Conservation (phyloP, 2,797 vertebrate genomes). For the Propithecus perrieri region DNA sequence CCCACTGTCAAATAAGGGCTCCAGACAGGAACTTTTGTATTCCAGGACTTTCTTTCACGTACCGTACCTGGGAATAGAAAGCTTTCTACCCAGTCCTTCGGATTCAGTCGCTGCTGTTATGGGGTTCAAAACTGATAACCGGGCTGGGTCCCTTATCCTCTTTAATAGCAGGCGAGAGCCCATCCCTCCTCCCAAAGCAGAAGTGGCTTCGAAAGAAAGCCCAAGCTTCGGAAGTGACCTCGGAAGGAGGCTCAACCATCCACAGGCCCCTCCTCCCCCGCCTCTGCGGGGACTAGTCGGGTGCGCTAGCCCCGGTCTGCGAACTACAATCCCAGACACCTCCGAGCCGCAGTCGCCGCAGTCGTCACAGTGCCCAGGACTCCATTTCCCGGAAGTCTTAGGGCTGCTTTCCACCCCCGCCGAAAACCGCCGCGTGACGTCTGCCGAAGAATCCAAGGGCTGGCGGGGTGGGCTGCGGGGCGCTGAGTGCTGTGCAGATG, state of each 20-base stretch:
- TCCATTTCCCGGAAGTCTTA: not conserved
- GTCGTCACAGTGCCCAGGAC: not conserved
- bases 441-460: rapidly evolving
- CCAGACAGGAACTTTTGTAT: not conserved
- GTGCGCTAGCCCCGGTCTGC: rapidly evolving
- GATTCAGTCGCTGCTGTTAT: not conserved
- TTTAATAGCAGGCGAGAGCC: too few species aligned
- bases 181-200: not conserved
- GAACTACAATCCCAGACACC: conserved; percentile 6
- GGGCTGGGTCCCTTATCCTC: not conserved
- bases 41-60: not conserved
- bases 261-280: rapidly evolving
- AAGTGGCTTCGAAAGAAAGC: not conserved
- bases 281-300: rapidly evolving
- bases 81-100: not conserved
- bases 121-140: not conserved
- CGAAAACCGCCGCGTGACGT: not conserved
- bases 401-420: rapidly evolving
- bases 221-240: not conserved
- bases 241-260: not conserved
- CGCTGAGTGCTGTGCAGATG: rapidly evolving
- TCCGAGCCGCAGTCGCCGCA: rapidly evolving
- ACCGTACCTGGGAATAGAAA: too few species aligned
- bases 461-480: rapidly evolving
- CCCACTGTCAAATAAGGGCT: not conserved